Percentiles rank a stretch among this genome's conserved stretches.
Conservation (phyloP, 2,113 vertebrate genomes). For the Holacanthus passer region DNA sequence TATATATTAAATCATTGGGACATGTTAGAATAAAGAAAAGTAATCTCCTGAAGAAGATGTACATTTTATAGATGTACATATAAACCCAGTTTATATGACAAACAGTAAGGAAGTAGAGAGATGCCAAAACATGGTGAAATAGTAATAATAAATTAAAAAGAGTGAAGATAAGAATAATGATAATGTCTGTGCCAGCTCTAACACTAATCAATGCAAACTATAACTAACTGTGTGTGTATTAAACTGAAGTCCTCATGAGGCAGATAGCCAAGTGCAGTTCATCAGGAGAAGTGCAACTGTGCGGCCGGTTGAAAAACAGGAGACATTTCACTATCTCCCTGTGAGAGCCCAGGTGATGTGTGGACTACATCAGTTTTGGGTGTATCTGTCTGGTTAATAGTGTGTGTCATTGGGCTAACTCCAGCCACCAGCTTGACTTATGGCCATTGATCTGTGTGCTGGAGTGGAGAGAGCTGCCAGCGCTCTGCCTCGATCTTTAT, state of each 20-base stretch:
- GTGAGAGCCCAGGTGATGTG: not conserved
- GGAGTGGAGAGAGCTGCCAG: constrained; percentile 54
- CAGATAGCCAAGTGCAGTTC: not conserved
- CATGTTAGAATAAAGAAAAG: too few species aligned
- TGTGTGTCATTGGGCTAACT: constrained; percentile 70
- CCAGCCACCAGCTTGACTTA: constrained; percentile 73
- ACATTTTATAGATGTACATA: too few species aligned
- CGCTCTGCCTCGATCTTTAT: constrained; percentile 62
- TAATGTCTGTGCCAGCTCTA: too few species aligned
- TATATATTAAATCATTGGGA: too few species aligned
- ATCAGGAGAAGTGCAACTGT: not conserved
- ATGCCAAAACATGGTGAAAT: too few species aligned
- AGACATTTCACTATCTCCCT: constrained; percentile 15
- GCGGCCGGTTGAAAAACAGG: constrained; percentile 2
- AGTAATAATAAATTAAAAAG: too few species aligned
- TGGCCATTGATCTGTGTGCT: constrained; percentile 69
- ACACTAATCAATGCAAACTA: not conserved
- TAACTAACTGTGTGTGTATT: not conserved
- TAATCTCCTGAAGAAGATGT: too few species aligned
- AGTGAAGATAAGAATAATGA: too few species aligned
- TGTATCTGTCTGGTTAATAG: constrained; percentile 54
- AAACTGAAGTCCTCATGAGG: not conserved
- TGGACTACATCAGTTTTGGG: constrained; percentile 43
- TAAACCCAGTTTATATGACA: too few species aligned
- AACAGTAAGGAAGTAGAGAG: too few species aligned